Percentiles rank a stretch among this genome's conserved stretches.
Evolutionary conservation across 2,113 vertebrate genomes (phyloP).

Genomic region (Thunnus maccoyii): DNA sequence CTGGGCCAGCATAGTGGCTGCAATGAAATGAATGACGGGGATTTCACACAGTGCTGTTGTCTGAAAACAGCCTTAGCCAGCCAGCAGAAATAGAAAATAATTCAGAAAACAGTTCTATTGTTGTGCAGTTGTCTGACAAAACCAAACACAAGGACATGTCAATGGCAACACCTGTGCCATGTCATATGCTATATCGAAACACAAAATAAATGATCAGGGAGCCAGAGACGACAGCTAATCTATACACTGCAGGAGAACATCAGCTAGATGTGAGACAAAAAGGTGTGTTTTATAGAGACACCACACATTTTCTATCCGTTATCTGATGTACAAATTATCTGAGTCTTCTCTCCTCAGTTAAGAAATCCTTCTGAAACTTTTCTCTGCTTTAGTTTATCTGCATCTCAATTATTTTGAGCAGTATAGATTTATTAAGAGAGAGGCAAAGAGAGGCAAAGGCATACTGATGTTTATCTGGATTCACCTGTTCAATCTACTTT

Average conservation of each 20-base stretch:
- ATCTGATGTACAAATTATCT: no score
- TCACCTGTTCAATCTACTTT: no score
- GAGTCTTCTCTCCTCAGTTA: no score
- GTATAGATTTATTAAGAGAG: no score
- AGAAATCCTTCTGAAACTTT: no score
- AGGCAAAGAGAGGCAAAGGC: no score
- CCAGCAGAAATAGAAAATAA: no score
- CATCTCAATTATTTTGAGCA: no score
- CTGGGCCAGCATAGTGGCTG: no score
- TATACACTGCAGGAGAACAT: background rate
- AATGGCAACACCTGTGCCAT: slow-evolving; percentile 37
- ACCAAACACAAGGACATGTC: slow-evolving; percentile 15
- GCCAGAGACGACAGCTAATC: background rate
- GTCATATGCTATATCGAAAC: slow-evolving; percentile 12
- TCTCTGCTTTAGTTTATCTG: no score
- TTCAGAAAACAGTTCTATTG: slow-evolving; percentile 24
- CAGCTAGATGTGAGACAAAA: background rate
- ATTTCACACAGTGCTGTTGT: background rate
- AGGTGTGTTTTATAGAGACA: background rate
- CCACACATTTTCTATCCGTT: background rate
- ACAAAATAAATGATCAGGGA: slow-evolving; percentile 10
- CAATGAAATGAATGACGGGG: background rate
- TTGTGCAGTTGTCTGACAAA: slow-evolving; percentile 14
- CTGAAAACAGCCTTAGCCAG: background rate
- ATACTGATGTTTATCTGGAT: no score